Base-by-base conservation (phyloP, 2,888 invertebrate genomes). In the Xestia sexstrigata region DNA sequence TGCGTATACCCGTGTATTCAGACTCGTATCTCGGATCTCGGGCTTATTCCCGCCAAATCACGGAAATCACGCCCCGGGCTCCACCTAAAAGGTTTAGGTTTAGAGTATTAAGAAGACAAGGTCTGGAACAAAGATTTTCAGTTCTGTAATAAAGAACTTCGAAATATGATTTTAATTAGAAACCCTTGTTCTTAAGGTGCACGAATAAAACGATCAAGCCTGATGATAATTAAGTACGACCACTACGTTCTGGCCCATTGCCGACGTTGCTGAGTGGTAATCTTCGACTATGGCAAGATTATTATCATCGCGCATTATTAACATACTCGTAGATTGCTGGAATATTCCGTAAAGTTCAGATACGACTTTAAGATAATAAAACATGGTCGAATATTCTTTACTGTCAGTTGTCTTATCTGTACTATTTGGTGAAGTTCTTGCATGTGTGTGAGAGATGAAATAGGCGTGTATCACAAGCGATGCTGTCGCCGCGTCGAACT, bases 31-130 rank as follows among this genome's bases (percentile, higher is more conserved):
- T 73, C 65, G 49, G 75, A 79, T 82, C 82, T 82, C 72, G 45
- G 71, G 65, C 67, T 81, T 87, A 81, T 87, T 83, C 66, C 13
- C 66, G 68, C 76, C 76, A 81, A 81, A 79, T 84, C 83, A 77
- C 81, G 81, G 81, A 60, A 78, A 82, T 82, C 78, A 73, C 58
- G 85, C 83, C 79, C 72, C 74, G 58, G 80, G 81, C 83, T 63
- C 67, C 23, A 76, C 71, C 70, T 81, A 79, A 79, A 79, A 74
- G 70, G 78, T 79, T 79, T 66, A 69, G 17, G 7, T 47, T 70
- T 13, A 30, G 52, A 60, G 68, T 76, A 70, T 58, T 73, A 75
- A 76, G 0, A 39, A 68, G 60, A 62, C 73, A 23, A 80, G 7
- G 65, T 66, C 17, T 52, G 2, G 55, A 55, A 55, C 30, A 17